Evolutionary conservation across 1,140 invertebrate genomes (phyloP).

Genomic region (Brachionus sp.): DNA sequence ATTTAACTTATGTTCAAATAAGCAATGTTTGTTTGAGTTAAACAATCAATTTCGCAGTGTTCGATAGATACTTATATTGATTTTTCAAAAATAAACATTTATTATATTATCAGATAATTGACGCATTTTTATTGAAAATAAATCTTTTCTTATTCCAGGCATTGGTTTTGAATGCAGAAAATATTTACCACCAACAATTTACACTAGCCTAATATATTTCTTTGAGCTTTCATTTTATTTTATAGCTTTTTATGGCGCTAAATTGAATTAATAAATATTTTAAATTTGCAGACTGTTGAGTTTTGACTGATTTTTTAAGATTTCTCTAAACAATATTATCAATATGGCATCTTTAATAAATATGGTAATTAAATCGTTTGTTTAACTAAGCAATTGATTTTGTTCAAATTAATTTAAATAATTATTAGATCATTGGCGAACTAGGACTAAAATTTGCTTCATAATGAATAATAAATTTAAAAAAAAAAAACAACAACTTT

Average conservation of each 20-base stretch:
- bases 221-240: neutral
- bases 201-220: no score
- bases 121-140: neutral
- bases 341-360: neutral
- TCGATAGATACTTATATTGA: neutral
- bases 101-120: neutral
- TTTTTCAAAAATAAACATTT: neutral
- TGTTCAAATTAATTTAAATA: neutral
- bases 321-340: neutral
- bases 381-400: neutral
- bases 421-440: neutral
- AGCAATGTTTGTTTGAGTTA: neutral
- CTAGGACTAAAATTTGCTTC: neutral
- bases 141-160: no score
- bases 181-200: no score
- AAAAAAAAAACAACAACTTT: neutral
- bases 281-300: neutral
- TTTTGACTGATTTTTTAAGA: neutral
- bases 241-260: neutral
- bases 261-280: neutral
- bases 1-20: neutral
- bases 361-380: neutral
- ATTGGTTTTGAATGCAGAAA: no score
- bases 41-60: neutral
- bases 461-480: neutral